A percentile compares a stretch with the other conserved stretches of the same genome.
Evolutionary conservation across 2,113 vertebrate genomes (phyloP).

Genomic region (Bos taurus): DNA sequence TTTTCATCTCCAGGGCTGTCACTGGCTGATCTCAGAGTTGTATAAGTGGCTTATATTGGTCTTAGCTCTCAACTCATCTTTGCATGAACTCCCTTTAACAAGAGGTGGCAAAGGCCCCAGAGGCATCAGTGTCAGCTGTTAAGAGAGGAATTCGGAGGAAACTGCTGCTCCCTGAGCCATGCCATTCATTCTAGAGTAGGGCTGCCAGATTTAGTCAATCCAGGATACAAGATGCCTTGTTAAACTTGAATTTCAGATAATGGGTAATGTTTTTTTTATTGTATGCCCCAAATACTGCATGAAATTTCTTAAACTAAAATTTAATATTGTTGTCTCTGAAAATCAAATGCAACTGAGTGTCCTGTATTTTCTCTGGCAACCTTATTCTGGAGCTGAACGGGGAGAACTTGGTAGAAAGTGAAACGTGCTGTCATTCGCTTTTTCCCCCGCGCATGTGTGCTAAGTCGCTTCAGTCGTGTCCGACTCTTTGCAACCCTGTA

Average conservation of each 20-base stretch:
- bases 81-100: not conserved
- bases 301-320: not conserved
- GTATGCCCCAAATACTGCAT: not conserved
- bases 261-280: not conserved
- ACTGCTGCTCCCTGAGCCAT: not conserved
- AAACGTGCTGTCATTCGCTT: accelerated
- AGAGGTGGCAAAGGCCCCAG: not conserved
- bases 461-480: not conserved
- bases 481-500: not conserved
- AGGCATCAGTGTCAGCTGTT: not conserved
- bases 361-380: not conserved
- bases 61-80: not conserved
- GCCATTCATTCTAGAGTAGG: not conserved
- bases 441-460: accelerated
- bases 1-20: not conserved
- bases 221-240: no score
- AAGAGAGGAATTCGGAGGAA: not conserved
- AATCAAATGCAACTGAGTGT: not conserved
- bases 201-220: not conserved
- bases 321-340: not conserved
- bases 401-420: not conserved
- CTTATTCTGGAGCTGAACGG: not conserved
- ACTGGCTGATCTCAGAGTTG: not conserved
- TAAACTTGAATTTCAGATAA: not conserved
- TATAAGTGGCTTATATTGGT: not conserved